A percentile compares a stretch with the other conserved stretches of the same genome.
phyloP scores from a whole-genome alignment of 2,113 vertebrate species.

The Barbus barbus region DNA sequence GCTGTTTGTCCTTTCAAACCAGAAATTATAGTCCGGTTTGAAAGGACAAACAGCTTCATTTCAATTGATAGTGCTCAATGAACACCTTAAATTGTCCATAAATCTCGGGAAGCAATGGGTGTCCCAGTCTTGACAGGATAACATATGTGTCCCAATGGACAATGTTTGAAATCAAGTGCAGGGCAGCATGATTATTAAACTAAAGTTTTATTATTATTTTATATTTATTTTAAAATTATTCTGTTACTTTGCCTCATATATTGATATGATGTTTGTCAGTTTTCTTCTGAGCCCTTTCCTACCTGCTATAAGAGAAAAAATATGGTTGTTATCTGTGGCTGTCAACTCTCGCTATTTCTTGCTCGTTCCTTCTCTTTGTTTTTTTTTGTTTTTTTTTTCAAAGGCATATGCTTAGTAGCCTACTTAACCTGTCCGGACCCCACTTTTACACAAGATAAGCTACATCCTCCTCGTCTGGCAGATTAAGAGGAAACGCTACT shows the following conservation, averaged over 20 bases:
- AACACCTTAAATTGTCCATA: not conserved
- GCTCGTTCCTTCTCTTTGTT: not conserved
- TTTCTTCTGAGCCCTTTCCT: not conserved
- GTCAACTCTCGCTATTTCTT: not conserved
- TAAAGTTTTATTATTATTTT: not conserved
- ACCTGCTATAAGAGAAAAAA: not conserved
- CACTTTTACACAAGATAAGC: slow-evolving; percentile 7
- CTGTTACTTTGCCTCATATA: not conserved
- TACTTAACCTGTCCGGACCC: not conserved
- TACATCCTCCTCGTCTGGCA: not conserved
- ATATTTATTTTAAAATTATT: not conserved
- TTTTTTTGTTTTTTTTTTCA: not conserved
- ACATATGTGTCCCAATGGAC: not conserved
- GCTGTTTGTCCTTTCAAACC: not conserved
- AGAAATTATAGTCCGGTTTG: not conserved
- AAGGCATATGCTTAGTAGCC: too few species aligned
- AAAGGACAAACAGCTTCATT: not conserved
- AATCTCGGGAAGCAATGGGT: not conserved
- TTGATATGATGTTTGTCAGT: not conserved
- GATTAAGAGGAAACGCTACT: slow-evolving; percentile 58
- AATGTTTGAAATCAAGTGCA: too few species aligned
- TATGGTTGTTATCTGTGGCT: too few species aligned
- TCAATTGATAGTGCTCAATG: not conserved
- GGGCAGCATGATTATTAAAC: too few species aligned
- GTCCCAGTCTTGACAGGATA: not conserved